These are phyloP conservation scores for Acanthochromis polyacanthus DNA, from an alignment of 2,113 vertebrate species.

Conservation along the genomic window DNA sequence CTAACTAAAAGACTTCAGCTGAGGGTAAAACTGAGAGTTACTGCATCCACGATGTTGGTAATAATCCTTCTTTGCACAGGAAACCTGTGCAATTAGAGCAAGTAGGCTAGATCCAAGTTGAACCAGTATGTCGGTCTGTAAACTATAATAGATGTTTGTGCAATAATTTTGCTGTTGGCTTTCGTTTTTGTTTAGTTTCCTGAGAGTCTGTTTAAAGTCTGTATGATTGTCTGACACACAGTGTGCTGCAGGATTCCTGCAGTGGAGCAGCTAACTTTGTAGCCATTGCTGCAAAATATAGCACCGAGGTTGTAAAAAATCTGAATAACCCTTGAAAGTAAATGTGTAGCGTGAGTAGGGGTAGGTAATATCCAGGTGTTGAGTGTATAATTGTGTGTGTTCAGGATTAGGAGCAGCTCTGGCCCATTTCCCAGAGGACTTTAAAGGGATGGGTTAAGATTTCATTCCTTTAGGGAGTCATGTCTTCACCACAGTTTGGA, in stretches of 20 bases:
- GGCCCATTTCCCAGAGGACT: conserved; percentile 37
- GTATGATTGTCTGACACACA: neutral
- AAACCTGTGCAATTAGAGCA: neutral
- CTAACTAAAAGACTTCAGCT: neutral
- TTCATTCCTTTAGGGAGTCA: conserved; percentile 68
- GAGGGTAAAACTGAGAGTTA: neutral
- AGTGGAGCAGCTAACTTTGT: neutral
- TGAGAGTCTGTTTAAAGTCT: neutral
- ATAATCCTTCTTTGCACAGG: neutral
- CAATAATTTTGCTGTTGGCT: neutral
- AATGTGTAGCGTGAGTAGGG: neutral
- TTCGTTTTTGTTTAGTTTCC: neutral
- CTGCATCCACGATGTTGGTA: neutral
- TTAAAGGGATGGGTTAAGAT: conserved; percentile 50
- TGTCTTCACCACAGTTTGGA: conserved; percentile 44
- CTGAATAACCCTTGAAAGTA: neutral
- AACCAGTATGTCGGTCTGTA: neutral
- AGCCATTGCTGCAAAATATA: neutral
- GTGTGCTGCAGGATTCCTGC: neutral
- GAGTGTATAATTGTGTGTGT: neutral
- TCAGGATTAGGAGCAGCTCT: conserved; percentile 6
- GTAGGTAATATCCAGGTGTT: neutral
- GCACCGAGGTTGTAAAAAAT: neutral
- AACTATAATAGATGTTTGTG: neutral
- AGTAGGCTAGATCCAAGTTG: neutral